Base-by-base conservation (phyloP, 2,888 invertebrate genomes). In the Ectobius pallidus region DNA sequence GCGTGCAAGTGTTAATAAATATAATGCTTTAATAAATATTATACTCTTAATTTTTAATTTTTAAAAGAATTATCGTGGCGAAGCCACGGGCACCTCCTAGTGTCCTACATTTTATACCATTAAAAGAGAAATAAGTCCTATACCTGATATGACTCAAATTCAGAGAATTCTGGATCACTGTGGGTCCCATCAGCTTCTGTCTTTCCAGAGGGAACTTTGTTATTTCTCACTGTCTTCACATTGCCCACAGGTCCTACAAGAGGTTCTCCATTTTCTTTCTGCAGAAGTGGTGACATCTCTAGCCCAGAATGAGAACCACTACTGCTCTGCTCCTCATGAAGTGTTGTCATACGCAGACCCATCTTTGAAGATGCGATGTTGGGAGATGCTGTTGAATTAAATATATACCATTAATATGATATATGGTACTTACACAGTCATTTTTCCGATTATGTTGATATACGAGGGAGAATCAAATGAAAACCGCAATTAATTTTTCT, bases 291-390 rank as follows among this genome's bases (percentile, higher is more conserved):
- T 16, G 81, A 78, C 46, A 80, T 62, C 25, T 71, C 68, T 3
- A 69, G 75, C 20, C 63, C 74, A 55, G 74, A 65, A 44, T 67
- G 63, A 49, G 72, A 68, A 18, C 69, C 72, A 69, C 81, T 79
- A 4, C 80, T 79, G 44, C 81, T 80, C 74, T 85, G 85, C 83
- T 97, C 97, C 82, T 97, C 97, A 80, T 96, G 93, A 58, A 97
- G 84, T 0, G 97, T 97, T 67, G 94, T 94, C 95, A 97, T 95
- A 62, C 96, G 90, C 79, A 94, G 87, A 61, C 94, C 92, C 79
- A 95, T 83, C 85, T 96, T 96, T 76, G 91, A 89, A 78, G 92
- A 91, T 71, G 87, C 85, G 6, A 84, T 83, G 77, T 94, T 96
- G 55, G 94, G 94, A 49, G 94, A 94, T 78, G 93, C 94, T 91